Base-by-base conservation (phyloP, 37 sponge, comb jelly and placozoan genomes). In the Theonella swinhoei region DNA sequence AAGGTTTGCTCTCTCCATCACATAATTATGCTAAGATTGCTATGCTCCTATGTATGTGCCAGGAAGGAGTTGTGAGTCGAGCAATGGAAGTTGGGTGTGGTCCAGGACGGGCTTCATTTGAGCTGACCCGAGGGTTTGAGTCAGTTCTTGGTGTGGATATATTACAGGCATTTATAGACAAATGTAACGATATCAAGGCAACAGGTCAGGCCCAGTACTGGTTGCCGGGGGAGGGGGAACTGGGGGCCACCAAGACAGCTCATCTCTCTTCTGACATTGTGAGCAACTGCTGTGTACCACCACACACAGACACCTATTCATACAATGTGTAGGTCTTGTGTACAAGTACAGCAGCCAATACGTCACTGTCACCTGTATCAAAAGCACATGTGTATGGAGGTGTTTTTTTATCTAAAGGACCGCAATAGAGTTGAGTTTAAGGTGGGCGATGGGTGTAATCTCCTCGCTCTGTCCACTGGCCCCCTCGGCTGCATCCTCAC, bases 1-100 rank as follows among this genome's bases (percentile, higher is more conserved):
- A 35, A 65, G 23, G 91, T 89, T 75, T 63, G 90, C n/a, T 54
- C 28, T 30, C 29, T 63, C 14, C 54, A 17, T 47, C 54, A 7
- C 54, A 14, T 47, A 17, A 17, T 47, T 7, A 47, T 47, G 54
- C 54, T 17, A 14, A 17, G 54, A 7, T 14, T 17, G 54, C 54
- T 47, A 47, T 47, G 7, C 14, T 14, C 14, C 54, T 17, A 47
- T 47, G 7, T 14, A 7, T 47, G 7, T 14, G 68, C 25, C 65
- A 94, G 93, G 83, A 81, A 20, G 86, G 47, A 22, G 87, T 93
- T 0, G 1, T 79, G 67, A 85, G 81, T 66, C 81, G 94, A 25
- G 97, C 94, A 14, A 42, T 96, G 31, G 97, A 96, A 29, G 39
- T 96, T 30, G 97, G 97, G 25, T 96, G 97, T 91, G 86, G 94